Conservation (phyloP, 2,888 invertebrate species). For the Ctenicera cuprea region DNA sequence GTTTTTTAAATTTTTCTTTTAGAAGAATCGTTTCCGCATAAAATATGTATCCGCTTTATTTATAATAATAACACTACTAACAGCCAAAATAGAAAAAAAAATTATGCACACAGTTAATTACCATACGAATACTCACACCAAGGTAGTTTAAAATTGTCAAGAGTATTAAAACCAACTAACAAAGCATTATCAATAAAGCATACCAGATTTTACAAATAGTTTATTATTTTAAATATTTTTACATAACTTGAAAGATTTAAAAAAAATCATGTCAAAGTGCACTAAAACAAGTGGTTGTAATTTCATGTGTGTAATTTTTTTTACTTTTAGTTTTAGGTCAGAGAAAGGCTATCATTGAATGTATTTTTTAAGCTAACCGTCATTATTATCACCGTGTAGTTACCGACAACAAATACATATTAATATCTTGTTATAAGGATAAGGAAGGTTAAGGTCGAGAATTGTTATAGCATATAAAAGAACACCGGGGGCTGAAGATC, state of each 20-base stretch:
- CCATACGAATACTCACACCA: no score
- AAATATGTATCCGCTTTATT: no score
- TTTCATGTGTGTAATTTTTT: neutral
- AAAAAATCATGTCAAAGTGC: neutral
- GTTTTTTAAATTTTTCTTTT: no score
- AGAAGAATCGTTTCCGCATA: no score
- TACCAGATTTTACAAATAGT: no score
- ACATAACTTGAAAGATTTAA: neutral
- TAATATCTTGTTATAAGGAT: slow-evolving; percentile 36
- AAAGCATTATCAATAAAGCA: no score
- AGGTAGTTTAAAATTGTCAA: no score
- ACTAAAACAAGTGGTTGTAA: neutral
- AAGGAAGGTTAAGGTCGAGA: slow-evolving; percentile 44
- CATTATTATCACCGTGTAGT: slow-evolving; percentile 22
- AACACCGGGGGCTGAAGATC: neutral
- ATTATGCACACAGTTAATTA: no score
- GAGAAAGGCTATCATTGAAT: slow-evolving; percentile 8
- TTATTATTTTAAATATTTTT: neutral
- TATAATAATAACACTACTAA: no score
- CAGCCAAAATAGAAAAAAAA: no score
- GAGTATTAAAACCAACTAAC: no score
- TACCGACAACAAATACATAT: slow-evolving; percentile 27
- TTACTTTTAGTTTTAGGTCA: neutral
- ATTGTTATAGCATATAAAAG: slow-evolving; percentile 44
- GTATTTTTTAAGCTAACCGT: slow-evolving; percentile 16